A percentile compares a stretch with the other conserved stretches of the same genome.
Evolutionary conservation across 1,140 invertebrate genomes (phyloP).

Genomic region (Orius insidiosus): DNA sequence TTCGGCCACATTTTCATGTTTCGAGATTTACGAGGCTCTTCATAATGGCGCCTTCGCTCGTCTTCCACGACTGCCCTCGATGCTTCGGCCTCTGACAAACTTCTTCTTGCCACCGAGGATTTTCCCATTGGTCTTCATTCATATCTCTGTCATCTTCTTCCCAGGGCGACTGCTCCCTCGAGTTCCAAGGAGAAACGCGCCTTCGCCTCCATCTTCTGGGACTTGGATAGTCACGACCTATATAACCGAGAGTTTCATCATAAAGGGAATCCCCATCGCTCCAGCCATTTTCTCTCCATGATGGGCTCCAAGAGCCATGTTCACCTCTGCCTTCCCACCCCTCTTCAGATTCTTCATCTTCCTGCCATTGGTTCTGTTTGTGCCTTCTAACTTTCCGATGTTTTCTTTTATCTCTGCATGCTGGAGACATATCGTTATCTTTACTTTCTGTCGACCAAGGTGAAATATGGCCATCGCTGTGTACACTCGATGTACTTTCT

Average conservation of each 20-base stretch:
- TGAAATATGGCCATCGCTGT: slow-evolving; percentile 37
- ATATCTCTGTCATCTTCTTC: slow-evolving; percentile 35
- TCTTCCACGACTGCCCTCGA: slow-evolving; percentile 20
- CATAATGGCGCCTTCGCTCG: slow-evolving; percentile 18
- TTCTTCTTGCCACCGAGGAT: slow-evolving; percentile 17
- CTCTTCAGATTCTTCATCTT: slow-evolving; percentile 24
- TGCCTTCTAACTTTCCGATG: slow-evolving; percentile 18
- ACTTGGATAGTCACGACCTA: slow-evolving; percentile 14
- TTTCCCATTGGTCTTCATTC: slow-evolving; percentile 20
- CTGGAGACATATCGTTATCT: slow-evolving; percentile 30
- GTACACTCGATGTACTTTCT: slow-evolving; percentile 27
- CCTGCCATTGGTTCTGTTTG: slow-evolving; percentile 18
- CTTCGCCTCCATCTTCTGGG: slow-evolving; percentile 18
- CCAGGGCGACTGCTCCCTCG: slow-evolving; percentile 50
- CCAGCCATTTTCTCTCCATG: slow-evolving; percentile 24
- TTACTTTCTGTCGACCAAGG: slow-evolving; percentile 62
- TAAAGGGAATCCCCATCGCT: slow-evolving; percentile 24
- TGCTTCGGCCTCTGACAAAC: slow-evolving; percentile 16
- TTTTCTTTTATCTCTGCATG: slow-evolving; percentile 18
- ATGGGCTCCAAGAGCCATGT: slow-evolving; percentile 19
- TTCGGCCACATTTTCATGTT: slow-evolving; percentile 25
- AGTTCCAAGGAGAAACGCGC: slow-evolving; percentile 26
- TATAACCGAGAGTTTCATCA: slow-evolving; percentile 21
- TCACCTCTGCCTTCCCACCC: slow-evolving; percentile 19
- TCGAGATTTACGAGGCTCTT: slow-evolving; percentile 12